A percentile compares a stretch with the other conserved stretches of the same genome.
Evolutionary conservation across 2,113 vertebrate species (phyloP).

Genomic region (Heptranchias perlo): DNA sequence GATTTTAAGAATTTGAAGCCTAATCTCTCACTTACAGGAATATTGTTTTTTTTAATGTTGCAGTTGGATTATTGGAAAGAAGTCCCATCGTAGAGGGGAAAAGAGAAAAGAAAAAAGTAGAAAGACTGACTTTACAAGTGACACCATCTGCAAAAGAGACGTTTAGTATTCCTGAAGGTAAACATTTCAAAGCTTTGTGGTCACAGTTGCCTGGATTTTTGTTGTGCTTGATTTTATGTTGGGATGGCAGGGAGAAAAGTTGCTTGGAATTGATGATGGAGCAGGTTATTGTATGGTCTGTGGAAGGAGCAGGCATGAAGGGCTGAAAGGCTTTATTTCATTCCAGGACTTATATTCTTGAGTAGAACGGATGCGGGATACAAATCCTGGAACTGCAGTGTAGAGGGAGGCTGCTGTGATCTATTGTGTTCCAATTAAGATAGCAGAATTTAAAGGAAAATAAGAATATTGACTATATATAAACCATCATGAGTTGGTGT

Average conservation of each 20-base stretch:
- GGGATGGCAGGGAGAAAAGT: not conserved
- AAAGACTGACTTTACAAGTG: conserved; percentile 80
- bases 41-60: not conserved
- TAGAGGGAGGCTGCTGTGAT: not conserved
- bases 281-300: not conserved
- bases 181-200: conserved; percentile 38
- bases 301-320: not conserved
- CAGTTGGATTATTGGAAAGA: conserved; percentile 51
- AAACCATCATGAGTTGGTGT: not conserved
- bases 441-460: not conserved
- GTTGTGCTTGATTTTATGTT: not conserved
- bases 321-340: not conserved
- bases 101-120: conserved; percentile 83
- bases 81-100: conserved; percentile 85
- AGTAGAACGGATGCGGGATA: not conserved
- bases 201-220: not conserved
- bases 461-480: no score
- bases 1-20: not conserved
- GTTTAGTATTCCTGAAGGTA: conserved; percentile 78
- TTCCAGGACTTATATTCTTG: not conserved
- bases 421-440: not conserved
- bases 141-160: conserved; percentile 75
- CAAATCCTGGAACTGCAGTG: not conserved
- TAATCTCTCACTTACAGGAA: not conserved
- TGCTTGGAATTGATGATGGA: no score